These are phyloP conservation scores for Pseudorasbora parva DNA, from an alignment of 2,113 vertebrate genomes.

Conservation along the genomic window DNA sequence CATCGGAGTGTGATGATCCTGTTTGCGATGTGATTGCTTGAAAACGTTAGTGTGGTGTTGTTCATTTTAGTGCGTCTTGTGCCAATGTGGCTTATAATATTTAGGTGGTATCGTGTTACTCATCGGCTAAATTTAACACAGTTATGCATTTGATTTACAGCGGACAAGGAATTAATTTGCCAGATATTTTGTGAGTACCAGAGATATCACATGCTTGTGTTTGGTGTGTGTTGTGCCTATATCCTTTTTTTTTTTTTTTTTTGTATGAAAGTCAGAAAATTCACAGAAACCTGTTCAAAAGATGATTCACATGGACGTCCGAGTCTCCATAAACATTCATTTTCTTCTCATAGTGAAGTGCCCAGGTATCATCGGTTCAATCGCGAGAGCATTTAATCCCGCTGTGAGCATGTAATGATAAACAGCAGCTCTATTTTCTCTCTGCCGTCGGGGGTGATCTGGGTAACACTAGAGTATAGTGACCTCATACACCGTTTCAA, in stretches of 20 bases:
- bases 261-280: neutral
- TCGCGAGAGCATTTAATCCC: neutral
- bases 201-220: neutral
- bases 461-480: neutral
- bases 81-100: neutral
- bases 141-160: slow-evolving; percentile 61
- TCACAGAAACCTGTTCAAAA: neutral
- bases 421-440: slow-evolving; percentile 3
- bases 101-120: neutral
- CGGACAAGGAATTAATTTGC: slow-evolving; percentile 67
- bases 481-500: neutral
- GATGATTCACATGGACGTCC: neutral
- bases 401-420: slow-evolving; percentile 16
- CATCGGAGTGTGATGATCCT: neutral
- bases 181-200: slow-evolving; percentile 72
- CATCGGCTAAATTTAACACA: neutral
- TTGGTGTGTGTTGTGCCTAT: neutral
- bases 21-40: slow-evolving; percentile 12
- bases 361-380: neutral
- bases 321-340: slow-evolving; percentile 24
- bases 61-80: neutral
- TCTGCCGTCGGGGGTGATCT: neutral
- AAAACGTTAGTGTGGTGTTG: neutral
- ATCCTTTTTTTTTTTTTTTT: neutral
- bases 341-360: neutral